phyloP scores from a whole-genome alignment of 2,113 vertebrate species.

The Mola mola region DNA sequence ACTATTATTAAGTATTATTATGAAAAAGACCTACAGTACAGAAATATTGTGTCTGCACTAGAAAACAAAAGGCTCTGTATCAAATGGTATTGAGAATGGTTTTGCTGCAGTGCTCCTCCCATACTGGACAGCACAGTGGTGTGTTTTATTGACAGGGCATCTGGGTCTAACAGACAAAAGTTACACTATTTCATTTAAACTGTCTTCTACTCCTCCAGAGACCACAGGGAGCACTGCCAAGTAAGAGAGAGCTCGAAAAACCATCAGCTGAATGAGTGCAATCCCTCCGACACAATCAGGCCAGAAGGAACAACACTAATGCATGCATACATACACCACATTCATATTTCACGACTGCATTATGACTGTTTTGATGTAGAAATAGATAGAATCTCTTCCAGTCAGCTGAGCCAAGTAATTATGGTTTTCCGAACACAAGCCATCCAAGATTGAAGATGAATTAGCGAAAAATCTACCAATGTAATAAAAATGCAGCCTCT shows the following conservation, averaged over 20 bases:
- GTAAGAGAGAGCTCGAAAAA: constrained; percentile 14
- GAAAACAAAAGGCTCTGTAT: too few species aligned
- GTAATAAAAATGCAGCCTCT: background rate
- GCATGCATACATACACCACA: constrained; percentile 15
- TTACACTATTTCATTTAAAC: constrained; percentile 70
- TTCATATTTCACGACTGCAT: constrained; percentile 40
- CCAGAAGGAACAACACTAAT: constrained; percentile 23
- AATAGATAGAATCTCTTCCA: constrained; percentile 1
- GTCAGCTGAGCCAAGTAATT: constrained; percentile 9
- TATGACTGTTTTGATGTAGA: background rate
- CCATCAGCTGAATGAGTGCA: constrained; percentile 35
- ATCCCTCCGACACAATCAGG: constrained; percentile 36
- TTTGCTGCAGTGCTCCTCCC: too few species aligned
- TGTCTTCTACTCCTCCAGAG: constrained; percentile 45
- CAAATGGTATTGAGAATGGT: too few species aligned
- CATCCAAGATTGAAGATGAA: background rate
- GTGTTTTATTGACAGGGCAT: constrained; percentile 52
- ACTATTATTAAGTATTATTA: too few species aligned
- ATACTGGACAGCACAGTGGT: constrained; percentile 23
- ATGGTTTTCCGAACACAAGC: background rate
- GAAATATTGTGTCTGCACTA: too few species aligned
- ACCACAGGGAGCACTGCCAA: constrained; percentile 51
- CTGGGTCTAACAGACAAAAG: constrained; percentile 54
- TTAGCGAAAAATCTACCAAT: background rate
- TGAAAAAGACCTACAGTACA: too few species aligned